Conservation (phyloP, 2,888 invertebrate genomes). For the Leptinotarsa tumamoca region DNA sequence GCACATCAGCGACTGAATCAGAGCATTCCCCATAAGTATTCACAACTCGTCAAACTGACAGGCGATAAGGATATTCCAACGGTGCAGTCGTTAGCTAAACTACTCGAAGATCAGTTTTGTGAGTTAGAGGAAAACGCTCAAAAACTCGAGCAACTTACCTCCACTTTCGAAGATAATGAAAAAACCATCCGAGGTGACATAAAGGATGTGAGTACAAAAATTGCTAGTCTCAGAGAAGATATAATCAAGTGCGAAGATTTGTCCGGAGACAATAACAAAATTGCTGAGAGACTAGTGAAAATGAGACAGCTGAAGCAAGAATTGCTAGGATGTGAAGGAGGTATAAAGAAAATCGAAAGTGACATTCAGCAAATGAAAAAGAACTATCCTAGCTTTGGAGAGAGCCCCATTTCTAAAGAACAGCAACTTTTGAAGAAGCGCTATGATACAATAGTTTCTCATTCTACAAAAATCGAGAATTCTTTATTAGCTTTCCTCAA, state of each 20-base stretch:
- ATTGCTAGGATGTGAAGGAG: constrained; percentile 76
- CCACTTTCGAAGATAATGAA: constrained; percentile 81
- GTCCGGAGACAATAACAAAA: constrained; percentile 87
- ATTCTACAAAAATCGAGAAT: constrained; percentile 85
- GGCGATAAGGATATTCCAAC: constrained; percentile 78
- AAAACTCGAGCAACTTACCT: constrained; percentile 79
- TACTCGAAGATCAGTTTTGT: constrained; percentile 82
- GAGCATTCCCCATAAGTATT: constrained; percentile 82
- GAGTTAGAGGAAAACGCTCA: constrained; percentile 80
- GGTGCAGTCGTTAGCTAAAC: constrained; percentile 74
- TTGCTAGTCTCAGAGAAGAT: constrained; percentile 82
- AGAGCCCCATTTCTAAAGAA: constrained; percentile 84
- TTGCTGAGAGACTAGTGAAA: constrained; percentile 81
- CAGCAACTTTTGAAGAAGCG: constrained; percentile 86
- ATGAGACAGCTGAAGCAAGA: constrained; percentile 80
- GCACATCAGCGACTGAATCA: constrained; percentile 81
- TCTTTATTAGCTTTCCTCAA: constrained; percentile 84
- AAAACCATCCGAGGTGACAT: constrained; percentile 78
- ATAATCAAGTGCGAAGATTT: constrained; percentile 91
- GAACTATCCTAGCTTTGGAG: constrained; percentile 82
- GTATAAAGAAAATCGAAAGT: constrained; percentile 77
- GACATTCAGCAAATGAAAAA: constrained; percentile 79
- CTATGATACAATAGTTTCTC: constrained; percentile 80
- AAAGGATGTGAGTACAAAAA: constrained; percentile 77
- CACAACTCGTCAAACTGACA: constrained; percentile 82